Conservation (phyloP, 2,888 invertebrate species). For the Eupsilia transversa region DNA sequence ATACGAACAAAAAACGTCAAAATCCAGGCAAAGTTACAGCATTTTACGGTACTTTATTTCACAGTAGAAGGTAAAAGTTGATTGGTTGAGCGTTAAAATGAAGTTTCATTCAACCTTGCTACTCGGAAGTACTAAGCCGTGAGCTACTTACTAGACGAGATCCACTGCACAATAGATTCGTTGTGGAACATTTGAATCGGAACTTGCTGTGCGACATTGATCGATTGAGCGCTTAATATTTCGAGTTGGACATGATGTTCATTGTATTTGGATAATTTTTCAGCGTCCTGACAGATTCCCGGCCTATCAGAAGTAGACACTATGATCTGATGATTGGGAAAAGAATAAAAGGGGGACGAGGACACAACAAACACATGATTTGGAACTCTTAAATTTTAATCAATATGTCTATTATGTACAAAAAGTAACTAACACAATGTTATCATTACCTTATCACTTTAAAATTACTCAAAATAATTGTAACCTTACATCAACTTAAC, state of each 20-base stretch:
- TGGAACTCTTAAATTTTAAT: conserved; percentile 68
- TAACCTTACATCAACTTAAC: conserved; percentile 37
- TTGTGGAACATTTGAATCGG: not conserved
- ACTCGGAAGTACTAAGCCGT: not conserved
- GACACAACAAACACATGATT: conserved; percentile 34
- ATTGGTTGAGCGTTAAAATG: not conserved
- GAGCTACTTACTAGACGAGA: not conserved
- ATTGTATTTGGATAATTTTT: not conserved
- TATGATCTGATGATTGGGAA: not conserved
- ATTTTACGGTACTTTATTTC: no score
- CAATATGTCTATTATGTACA: conserved; percentile 74
- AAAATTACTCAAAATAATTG: conserved; percentile 53
- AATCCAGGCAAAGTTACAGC: no score
- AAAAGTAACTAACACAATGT: conserved; percentile 68
- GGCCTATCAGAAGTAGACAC: not conserved
- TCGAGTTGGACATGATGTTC: not conserved
- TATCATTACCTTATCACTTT: conserved; percentile 55
- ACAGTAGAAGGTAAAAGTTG: conserved; percentile 2
- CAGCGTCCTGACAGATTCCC: not conserved
- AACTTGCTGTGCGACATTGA: not conserved
- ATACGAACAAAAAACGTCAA: no score
- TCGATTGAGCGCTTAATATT: not conserved
- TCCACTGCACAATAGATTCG: not conserved
- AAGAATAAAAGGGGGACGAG: not conserved
- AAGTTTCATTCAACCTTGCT: not conserved